A percentile compares a stretch with the other conserved stretches of the same genome.
Conservation (phyloP, 1,140 invertebrate species). For the Cyclargus thomasi region DNA sequence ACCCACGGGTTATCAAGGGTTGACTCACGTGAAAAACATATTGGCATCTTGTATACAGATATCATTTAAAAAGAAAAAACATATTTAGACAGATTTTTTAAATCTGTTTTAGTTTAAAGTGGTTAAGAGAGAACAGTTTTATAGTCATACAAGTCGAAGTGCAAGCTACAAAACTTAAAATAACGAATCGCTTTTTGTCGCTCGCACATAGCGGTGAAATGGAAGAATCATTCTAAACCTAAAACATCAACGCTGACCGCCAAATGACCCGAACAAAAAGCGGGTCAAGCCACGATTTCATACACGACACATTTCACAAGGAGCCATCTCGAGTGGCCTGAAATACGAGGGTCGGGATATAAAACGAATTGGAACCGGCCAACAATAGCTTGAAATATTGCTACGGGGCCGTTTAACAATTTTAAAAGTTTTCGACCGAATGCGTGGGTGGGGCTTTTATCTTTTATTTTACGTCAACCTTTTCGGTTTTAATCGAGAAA, state of each 20-base stretch:
- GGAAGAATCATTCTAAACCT: background rate
- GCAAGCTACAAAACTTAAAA: background rate
- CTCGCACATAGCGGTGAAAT: background rate
- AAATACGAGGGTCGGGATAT: slow-evolving; percentile 9
- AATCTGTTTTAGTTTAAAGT: too few relatives aligned
- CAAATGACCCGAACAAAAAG: slow-evolving; percentile 6
- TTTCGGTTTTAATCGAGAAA: too few relatives aligned
- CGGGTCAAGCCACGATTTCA: slow-evolving; percentile 10
- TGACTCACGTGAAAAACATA: too few relatives aligned
- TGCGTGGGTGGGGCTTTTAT: background rate
- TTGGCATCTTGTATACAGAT: too few relatives aligned
- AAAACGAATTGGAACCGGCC: slow-evolving; percentile 6
- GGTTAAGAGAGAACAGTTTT: too few relatives aligned
- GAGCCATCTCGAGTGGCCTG: slow-evolving; percentile 14
- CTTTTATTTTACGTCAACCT: background rate
- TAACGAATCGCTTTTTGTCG: background rate
- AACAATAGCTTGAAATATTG: background rate
- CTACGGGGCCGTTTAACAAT: background rate
- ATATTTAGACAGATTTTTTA: too few relatives aligned
- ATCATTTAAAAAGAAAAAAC: too few relatives aligned
- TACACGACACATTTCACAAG: slow-evolving; percentile 5
- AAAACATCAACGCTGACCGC: background rate
- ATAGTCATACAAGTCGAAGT: too few relatives aligned
- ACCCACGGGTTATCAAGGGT: too few relatives aligned
- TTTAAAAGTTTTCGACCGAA: too few relatives aligned